phyloP scores from a whole-genome alignment of 2,113 vertebrate genomes.

The Caloenas nicobarica region DNA sequence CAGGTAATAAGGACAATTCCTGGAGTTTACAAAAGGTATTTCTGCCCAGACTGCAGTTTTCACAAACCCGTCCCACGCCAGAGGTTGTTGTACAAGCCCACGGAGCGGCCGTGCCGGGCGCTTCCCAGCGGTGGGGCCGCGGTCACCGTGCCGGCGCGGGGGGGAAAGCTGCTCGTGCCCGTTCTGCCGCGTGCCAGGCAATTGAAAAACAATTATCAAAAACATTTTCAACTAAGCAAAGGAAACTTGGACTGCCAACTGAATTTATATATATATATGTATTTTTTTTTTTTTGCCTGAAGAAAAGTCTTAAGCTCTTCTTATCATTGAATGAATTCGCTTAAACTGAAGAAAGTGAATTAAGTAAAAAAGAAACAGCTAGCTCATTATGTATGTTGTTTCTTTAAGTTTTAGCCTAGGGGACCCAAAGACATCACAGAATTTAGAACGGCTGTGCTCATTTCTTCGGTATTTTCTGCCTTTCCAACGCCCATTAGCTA shows the following conservation, averaged over 20 bases:
- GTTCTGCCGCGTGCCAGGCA: not conserved
- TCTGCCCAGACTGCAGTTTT: not conserved
- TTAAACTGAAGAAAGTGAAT: not conserved
- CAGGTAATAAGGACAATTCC: rapidly evolving
- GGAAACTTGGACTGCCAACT: not conserved
- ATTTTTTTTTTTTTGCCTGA: not conserved
- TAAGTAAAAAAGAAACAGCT: not conserved
- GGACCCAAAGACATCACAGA: not conserved
- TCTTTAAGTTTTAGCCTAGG: not conserved
- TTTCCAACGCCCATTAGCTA: not conserved
- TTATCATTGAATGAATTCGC: not conserved
- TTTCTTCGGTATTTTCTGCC: not conserved
- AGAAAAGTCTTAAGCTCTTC: not conserved
- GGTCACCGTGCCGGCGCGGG: too few relatives aligned
- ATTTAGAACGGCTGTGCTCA: not conserved
- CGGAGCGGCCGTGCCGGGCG: too few relatives aligned
- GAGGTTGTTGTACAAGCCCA: too few relatives aligned
- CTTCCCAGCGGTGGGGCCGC: too few relatives aligned
- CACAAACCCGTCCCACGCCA: too few relatives aligned
- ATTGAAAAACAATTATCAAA: not conserved
- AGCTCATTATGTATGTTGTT: not conserved
- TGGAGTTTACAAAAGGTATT: not conserved
- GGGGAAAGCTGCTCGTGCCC: too few relatives aligned
- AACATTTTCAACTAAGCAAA: not conserved
- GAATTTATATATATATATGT: not conserved